phyloP scores from a whole-genome alignment of 2,797 vertebrate genomes.

The Falco columbarius region DNA sequence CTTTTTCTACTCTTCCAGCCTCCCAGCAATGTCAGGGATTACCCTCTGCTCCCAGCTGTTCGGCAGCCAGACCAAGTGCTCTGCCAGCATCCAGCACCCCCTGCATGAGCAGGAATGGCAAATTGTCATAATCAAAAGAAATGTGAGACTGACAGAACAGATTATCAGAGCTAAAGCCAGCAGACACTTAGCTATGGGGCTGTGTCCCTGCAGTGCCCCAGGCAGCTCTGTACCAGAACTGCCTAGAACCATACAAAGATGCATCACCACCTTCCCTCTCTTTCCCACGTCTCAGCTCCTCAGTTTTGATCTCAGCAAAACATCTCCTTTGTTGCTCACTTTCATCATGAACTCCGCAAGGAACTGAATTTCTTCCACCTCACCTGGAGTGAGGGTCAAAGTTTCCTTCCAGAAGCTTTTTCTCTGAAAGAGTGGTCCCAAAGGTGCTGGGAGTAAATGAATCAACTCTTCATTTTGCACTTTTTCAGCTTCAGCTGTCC shows the following conservation, averaged over 20 bases:
- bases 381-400: background rate
- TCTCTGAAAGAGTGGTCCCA: background rate
- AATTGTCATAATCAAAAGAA: background rate
- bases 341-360: background rate
- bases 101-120: background rate
- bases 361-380: background rate
- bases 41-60: background rate
- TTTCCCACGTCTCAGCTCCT: background rate
- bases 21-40: background rate
- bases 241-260: background rate
- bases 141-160: rapidly evolving
- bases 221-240: background rate
- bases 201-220: background rate
- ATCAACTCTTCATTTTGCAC: background rate
- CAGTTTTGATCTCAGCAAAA: background rate
- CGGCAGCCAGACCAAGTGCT: background rate
- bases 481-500: background rate
- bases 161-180: background rate
- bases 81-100: background rate
- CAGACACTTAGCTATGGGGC: background rate
- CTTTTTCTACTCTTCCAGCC: background rate
- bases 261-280: background rate
- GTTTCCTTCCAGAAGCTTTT: background rate
- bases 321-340: background rate
- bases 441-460: background rate